Evolutionary conservation across 2,888 invertebrate genomes (phyloP).

Genomic region (Xanthorhoe designata): DNA sequence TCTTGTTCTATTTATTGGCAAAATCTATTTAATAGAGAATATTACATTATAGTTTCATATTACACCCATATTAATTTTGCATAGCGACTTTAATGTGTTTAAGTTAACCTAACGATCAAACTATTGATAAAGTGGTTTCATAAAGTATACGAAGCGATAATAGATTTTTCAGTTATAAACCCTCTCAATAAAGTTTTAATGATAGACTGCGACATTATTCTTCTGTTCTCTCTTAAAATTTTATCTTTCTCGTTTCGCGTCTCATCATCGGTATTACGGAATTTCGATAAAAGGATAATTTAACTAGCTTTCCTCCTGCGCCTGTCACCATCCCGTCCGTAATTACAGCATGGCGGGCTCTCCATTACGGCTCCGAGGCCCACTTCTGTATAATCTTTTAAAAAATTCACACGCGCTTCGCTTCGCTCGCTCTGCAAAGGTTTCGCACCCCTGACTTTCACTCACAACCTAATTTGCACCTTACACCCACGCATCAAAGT

Average conservation of each 20-base stretch:
- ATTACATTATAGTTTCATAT: too few species aligned
- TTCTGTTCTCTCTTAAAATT: neutral
- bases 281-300: neutral
- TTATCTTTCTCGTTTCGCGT: too few species aligned
- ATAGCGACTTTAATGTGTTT: too few species aligned
- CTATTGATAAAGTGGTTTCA: too few species aligned
- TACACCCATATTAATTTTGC: too few species aligned
- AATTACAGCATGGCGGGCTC: conserved; percentile 64
- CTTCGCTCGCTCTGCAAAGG: conserved; percentile 51
- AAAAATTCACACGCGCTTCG: conserved; percentile 74
- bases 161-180: too few species aligned
- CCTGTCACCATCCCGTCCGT: conserved; percentile 49
- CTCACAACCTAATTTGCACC: conserved; percentile 43
- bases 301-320: conserved; percentile 15
- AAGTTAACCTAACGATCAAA: too few species aligned
- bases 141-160: too few species aligned
- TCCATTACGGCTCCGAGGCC: conserved; percentile 62
- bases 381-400: conserved; percentile 77
- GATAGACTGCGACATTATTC: neutral
- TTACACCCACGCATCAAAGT: conserved; percentile 40
- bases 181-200: too few species aligned
- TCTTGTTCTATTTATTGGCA: too few species aligned
- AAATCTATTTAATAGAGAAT: too few species aligned
- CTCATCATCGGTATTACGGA: neutral
- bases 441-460: conserved; percentile 55